Percentiles rank a stretch among this genome's conserved stretches.
These are phyloP conservation scores for Rhabdophis nuchalis DNA, from an alignment of 2,797 vertebrate genomes.

Conservation along the genomic window DNA sequence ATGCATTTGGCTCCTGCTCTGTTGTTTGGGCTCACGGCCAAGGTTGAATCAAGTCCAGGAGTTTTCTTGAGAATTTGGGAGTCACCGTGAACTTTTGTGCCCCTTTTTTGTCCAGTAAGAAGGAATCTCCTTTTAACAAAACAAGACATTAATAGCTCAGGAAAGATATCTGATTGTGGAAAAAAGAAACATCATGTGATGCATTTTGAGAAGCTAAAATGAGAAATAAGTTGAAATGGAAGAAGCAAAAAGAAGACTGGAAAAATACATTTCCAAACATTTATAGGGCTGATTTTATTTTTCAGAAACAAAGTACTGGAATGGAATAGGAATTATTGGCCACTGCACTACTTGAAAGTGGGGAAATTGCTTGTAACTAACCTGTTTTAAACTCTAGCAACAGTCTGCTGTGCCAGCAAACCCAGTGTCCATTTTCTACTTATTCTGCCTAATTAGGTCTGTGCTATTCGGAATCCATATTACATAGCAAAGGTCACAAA, in stretches of 20 bases:
- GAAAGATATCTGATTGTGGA: not conserved
- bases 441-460: conserved; percentile 66
- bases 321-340: conserved; percentile 27
- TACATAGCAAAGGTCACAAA: conserved; percentile 60
- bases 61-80: conserved; percentile 46
- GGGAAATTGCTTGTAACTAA: conserved; percentile 9
- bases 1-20: conserved; percentile 11
- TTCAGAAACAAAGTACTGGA: not conserved
- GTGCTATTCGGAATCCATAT: conserved; percentile 48
- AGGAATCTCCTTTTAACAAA: conserved; percentile 14
- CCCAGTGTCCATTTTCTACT: conserved; percentile 46
- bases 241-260: not conserved
- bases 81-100: conserved; percentile 33
- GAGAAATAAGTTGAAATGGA: conserved; percentile 3
- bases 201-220: conserved; percentile 4
- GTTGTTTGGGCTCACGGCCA: conserved; percentile 34
- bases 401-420: conserved; percentile 37
- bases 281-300: not conserved
- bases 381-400: not conserved
- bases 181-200: conserved; percentile 18
- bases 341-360: not conserved
- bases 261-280: not conserved
- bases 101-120: conserved; percentile 35
- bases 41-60: conserved; percentile 27
- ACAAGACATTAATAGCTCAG: not conserved